A percentile compares a stretch with the other conserved stretches of the same genome.
These are phyloP conservation scores for Hippotragus niger DNA, from an alignment of 2,113 vertebrate genomes.

Conservation along the genomic window DNA sequence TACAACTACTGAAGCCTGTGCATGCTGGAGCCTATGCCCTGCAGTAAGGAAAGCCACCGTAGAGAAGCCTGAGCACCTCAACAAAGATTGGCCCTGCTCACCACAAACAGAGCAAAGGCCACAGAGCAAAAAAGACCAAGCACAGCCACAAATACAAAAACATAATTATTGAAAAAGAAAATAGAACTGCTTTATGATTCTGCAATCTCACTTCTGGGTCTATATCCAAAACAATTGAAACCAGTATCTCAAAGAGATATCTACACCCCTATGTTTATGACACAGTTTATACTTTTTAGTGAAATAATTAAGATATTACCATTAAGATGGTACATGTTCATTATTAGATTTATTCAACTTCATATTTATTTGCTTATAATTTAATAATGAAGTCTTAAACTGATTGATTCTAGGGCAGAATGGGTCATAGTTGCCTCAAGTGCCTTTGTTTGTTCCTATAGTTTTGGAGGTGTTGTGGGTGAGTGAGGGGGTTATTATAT, in stretches of 20 bases:
- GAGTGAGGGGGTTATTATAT: fast-evolving
- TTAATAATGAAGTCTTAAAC: not conserved
- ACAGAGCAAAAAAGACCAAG: not conserved
- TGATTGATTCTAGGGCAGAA: not conserved
- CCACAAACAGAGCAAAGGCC: not conserved
- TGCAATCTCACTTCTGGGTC: not conserved
- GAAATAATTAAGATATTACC: not conserved
- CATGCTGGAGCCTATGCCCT: fast-evolving
- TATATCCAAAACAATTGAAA: not conserved
- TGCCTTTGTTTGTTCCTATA: not conserved
- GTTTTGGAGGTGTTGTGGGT: not conserved
- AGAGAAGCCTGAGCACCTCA: too few relatives aligned
- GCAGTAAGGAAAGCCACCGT: not conserved
- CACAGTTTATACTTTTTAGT: not conserved
- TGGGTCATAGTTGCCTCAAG: not conserved
- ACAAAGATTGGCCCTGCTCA: fast-evolving
- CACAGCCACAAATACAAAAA: not conserved
- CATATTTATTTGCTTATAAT: not conserved
- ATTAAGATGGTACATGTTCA: not conserved
- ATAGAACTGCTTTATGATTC: not conserved
- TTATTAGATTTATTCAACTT: not conserved
- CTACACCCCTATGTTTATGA: not conserved
- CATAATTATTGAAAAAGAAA: not conserved
- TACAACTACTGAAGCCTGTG: not conserved
- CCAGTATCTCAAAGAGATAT: not conserved